Conservation (phyloP, 2,113 vertebrate genomes). For the Atrichornis clamosus region DNA sequence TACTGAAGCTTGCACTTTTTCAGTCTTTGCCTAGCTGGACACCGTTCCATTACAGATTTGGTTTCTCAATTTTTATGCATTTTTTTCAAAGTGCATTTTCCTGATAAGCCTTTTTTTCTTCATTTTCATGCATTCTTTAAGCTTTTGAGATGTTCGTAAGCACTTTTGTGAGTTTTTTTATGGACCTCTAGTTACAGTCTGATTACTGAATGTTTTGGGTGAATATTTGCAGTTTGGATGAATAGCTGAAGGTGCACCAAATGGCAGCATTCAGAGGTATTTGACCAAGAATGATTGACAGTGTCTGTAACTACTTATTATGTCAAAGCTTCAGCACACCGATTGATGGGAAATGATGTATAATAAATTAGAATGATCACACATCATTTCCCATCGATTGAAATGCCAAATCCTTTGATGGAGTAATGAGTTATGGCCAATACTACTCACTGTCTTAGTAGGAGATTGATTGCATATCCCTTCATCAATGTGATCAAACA, state of each 20-base stretch:
- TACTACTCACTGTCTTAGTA: conserved; percentile 83
- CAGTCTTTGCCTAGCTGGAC: not conserved
- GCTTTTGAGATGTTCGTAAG: not conserved
- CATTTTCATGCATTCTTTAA: not conserved
- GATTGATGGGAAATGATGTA: conserved; percentile 87
- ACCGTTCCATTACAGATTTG: not conserved
- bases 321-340: conserved; percentile 81
- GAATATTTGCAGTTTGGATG: conserved; percentile 62
- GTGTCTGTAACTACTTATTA: conserved; percentile 83
- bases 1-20: not conserved
- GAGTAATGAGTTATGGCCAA: conserved; percentile 85
- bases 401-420: conserved; percentile 85
- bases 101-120: not conserved
- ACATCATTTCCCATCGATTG: conserved; percentile 89
- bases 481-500: conserved; percentile 80
- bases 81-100: not conserved
- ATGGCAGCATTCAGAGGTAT: conserved; percentile 68
- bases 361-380: conserved; percentile 90
- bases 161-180: not conserved
- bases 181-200: conserved; percentile 32
- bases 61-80: not conserved
- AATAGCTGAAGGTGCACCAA: conserved; percentile 68
- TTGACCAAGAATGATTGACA: conserved; percentile 84
- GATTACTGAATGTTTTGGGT: conserved; percentile 25
- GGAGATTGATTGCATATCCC: conserved; percentile 81